A percentile compares a stretch with the other conserved stretches of the same genome.
These are phyloP conservation scores for Bombycilla garrulus DNA, from an alignment of 2,113 vertebrate genomes.

Conservation along the genomic window DNA sequence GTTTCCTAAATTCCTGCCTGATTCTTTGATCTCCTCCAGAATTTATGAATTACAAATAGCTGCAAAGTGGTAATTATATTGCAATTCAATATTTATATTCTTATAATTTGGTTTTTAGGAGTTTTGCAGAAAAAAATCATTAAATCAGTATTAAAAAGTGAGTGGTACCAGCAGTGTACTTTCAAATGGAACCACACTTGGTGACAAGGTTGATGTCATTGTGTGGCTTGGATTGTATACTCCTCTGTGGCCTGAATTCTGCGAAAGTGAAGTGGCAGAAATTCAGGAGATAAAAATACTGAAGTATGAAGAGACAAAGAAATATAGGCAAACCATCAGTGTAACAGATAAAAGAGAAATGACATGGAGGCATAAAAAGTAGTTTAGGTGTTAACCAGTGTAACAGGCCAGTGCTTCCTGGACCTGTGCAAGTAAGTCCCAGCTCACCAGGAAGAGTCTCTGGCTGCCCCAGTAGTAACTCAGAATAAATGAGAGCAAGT, in stretches of 20 bases:
- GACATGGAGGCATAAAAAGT: neutral
- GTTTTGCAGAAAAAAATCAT: neutral
- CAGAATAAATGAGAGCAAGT: neutral
- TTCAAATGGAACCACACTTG: neutral
- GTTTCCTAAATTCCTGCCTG: neutral
- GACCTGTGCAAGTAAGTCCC: neutral
- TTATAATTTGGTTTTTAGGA: neutral
- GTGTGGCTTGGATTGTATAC: neutral
- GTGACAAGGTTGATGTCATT: neutral
- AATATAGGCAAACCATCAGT: neutral
- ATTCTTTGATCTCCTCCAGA: neutral
- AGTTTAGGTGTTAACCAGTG: neutral
- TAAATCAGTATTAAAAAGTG: neutral
- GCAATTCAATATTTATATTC: neutral
- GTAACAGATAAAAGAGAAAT: neutral
- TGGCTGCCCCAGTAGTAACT: fast-evolving
- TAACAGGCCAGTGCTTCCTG: neutral
- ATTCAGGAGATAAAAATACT: neutral
- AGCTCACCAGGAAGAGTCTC: neutral
- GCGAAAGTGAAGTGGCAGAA: neutral
- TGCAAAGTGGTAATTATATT: neutral
- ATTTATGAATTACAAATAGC: neutral
- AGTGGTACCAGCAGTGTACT: neutral
- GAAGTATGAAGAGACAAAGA: neutral
- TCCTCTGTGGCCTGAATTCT: neutral